Evolutionary conservation across 2,888 invertebrate species (phyloP).

Genomic region (Carpatolechia fugitivella): DNA sequence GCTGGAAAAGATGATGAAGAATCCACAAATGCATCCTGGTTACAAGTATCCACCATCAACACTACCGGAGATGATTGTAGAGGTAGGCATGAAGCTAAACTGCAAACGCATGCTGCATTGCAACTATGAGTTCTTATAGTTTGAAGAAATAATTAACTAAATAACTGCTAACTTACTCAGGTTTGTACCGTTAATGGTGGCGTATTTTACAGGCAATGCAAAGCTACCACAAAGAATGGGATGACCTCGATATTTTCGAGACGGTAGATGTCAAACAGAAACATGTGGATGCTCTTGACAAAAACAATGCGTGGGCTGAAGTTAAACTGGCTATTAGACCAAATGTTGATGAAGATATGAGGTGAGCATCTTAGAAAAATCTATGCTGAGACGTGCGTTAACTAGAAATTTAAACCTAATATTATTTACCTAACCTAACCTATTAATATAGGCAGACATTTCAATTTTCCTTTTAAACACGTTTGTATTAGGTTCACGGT

Average conservation of each 20-base stretch:
- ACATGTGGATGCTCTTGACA: constrained; percentile 36
- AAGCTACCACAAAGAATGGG: constrained; percentile 46
- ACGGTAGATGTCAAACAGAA: constrained; percentile 44
- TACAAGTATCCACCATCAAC: constrained; percentile 53
- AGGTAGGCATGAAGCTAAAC: background rate
- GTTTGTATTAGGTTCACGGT: no score
- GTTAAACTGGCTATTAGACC: constrained; percentile 41
- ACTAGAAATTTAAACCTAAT: no score
- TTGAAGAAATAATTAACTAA: no score
- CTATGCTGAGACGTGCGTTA: no score
- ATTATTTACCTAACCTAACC: no score
- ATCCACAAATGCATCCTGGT: constrained; percentile 58
- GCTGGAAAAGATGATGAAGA: constrained; percentile 56
- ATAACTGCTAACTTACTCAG: no score
- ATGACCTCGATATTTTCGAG: constrained; percentile 38
- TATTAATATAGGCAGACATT: no score
- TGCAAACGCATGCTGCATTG: no score
- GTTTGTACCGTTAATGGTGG: background rate
- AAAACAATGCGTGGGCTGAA: constrained; percentile 38
- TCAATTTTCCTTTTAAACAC: no score
- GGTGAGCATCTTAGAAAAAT: constrained; percentile 28
- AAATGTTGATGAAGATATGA: constrained; percentile 48
- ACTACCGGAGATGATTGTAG: no score
- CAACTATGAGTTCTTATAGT: no score
- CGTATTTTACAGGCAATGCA: constrained; percentile 36